Evolutionary conservation across 2,888 invertebrate species (phyloP).

Genomic region (Onchidella celtica): DNA sequence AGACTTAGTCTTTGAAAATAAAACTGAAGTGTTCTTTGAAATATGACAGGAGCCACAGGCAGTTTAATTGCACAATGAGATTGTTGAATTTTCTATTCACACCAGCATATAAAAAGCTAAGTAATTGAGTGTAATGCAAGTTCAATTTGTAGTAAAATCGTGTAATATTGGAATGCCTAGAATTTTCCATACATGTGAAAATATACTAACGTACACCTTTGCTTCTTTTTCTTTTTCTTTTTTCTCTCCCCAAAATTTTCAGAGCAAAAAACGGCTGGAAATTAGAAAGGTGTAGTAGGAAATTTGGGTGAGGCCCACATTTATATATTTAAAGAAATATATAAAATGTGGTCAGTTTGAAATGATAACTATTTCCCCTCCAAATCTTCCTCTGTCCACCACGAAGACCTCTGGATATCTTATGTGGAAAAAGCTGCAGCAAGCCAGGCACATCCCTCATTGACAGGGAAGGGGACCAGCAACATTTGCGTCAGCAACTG

Average conservation of each 20-base stretch:
- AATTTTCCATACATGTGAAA: too few relatives aligned
- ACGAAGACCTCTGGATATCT: constrained; percentile 48
- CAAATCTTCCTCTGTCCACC: constrained; percentile 34
- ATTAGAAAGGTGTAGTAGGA: constrained; percentile 67
- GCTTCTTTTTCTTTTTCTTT: constrained; percentile 51
- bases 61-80: too few relatives aligned
- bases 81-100: too few relatives aligned
- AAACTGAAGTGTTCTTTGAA: too few relatives aligned
- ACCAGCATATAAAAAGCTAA: too few relatives aligned
- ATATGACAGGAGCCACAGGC: too few relatives aligned
- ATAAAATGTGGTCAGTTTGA: constrained; percentile 38
- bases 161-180: too few relatives aligned
- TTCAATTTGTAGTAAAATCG: too few relatives aligned
- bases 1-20: too few relatives aligned
- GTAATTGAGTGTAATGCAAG: too few relatives aligned
- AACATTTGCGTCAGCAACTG: neutral
- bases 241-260: constrained; percentile 60
- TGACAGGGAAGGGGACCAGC: neutral
- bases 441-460: constrained; percentile 48
- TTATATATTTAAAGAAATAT: constrained; percentile 41
- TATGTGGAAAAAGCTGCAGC: constrained; percentile 52
- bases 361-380: constrained; percentile 39
- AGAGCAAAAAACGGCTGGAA: constrained; percentile 75
- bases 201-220: constrained; percentile 40
- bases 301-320: constrained; percentile 33